Evolutionary conservation across 2,113 vertebrate genomes (phyloP).

Genomic region (Daboia siamensis): DNA sequence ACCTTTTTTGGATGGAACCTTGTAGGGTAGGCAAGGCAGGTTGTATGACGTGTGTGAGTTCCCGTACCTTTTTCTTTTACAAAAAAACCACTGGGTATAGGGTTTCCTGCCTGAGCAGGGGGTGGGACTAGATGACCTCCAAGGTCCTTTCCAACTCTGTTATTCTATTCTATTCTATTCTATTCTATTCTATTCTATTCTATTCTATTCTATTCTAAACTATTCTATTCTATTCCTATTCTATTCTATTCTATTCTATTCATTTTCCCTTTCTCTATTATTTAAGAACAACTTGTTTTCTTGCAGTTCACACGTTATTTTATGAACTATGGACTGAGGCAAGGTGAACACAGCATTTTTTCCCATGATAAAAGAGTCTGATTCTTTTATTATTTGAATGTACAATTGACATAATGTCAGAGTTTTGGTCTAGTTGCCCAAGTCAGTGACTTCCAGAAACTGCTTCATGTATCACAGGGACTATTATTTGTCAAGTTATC

Average conservation of each 20-base stretch:
- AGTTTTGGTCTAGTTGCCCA: not conserved
- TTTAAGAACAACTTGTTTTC: not conserved
- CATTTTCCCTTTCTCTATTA: not conserved
- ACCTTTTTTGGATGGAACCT: too few species aligned
- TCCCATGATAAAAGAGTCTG: not conserved
- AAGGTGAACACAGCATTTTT: not conserved
- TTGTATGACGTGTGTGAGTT: too few species aligned
- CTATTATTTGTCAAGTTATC: not conserved
- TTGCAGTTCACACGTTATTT: not conserved
- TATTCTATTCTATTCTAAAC: not conserved
- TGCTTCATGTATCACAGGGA: not conserved
- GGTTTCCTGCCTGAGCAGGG: not conserved
- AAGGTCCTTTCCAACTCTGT: not conserved
- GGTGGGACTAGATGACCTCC: not conserved
- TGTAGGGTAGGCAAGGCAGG: too few species aligned
- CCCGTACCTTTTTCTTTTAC: too few species aligned
- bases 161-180: not conserved
- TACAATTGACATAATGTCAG: not conserved
- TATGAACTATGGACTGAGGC: not conserved
- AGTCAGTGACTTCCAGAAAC: not conserved
- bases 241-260: not conserved
- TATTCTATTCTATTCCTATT: not conserved
- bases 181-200: not conserved
- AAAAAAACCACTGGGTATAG: too few species aligned
- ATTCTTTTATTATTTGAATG: not conserved